These are phyloP conservation scores for Globia sparganii DNA, from an alignment of 2,888 invertebrate genomes.

Conservation along the genomic window DNA sequence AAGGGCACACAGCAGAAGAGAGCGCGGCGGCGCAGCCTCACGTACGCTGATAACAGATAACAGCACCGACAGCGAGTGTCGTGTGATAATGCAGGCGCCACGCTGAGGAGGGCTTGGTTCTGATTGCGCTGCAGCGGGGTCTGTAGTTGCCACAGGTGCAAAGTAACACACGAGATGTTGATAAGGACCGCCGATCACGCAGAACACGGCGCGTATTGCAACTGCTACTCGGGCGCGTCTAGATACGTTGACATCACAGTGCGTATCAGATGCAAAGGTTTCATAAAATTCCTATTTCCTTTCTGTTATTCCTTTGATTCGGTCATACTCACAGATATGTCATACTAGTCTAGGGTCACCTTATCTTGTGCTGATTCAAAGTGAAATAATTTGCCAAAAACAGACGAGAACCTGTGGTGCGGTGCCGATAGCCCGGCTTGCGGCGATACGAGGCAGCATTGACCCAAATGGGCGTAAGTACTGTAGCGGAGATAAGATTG, in stretches of 20 bases:
- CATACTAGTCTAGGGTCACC: not conserved
- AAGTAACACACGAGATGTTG: not conserved
- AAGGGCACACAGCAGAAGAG: conserved; percentile 30
- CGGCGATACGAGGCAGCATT: conserved; percentile 35
- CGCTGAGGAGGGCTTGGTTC: conserved; percentile 18
- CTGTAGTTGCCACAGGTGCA: not conserved
- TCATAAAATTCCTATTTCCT: too few species aligned
- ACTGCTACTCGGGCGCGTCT: not conserved
- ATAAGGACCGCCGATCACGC: not conserved
- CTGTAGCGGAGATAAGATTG: conserved; percentile 37
- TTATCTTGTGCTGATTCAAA: not conserved
- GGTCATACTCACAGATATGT: too few species aligned
- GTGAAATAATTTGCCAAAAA: conserved; percentile 4
- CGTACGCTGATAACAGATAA: conserved; percentile 57
- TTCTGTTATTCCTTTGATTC: not conserved
- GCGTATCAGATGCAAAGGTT: not conserved
- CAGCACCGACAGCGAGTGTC: conserved; percentile 27
- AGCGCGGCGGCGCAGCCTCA: conserved; percentile 47
- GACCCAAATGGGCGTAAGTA: conserved; percentile 47
- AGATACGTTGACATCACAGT: not conserved
- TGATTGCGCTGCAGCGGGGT: not conserved
- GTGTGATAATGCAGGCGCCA: conserved; percentile 27
- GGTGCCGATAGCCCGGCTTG: not conserved
- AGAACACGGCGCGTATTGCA: not conserved
- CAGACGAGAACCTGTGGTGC: not conserved